Evolutionary conservation across 2,888 invertebrate genomes (phyloP).

Genomic region (Drosophila melanocephala): DNA sequence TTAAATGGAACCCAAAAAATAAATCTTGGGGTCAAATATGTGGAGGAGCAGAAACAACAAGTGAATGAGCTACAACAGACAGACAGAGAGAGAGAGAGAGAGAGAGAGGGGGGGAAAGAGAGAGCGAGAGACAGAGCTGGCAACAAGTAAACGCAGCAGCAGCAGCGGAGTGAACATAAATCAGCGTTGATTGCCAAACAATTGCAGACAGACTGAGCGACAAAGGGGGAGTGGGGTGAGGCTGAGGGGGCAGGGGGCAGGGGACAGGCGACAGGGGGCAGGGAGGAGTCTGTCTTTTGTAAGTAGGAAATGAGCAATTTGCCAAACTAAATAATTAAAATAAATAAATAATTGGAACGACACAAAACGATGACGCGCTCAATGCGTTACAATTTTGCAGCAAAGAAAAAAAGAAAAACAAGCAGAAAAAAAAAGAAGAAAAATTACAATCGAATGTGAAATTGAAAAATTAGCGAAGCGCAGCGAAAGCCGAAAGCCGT

Average conservation of each 20-base stretch:
- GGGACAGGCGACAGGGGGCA: neutral
- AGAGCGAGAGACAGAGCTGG: slow-evolving; percentile 4
- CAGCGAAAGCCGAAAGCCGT: slow-evolving; percentile 34
- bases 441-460: slow-evolving; percentile 34
- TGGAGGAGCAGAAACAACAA: slow-evolving; percentile 15
- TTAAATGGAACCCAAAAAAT: slow-evolving; percentile 18
- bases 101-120: neutral
- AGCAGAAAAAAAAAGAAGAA: slow-evolving; percentile 1
- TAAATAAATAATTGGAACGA: slow-evolving; percentile 53
- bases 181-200: slow-evolving; percentile 80
- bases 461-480: slow-evolving; percentile 54
- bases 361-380: slow-evolving; percentile 40
- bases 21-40: slow-evolving; percentile 27
- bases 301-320: slow-evolving; percentile 81
- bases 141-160: slow-evolving; percentile 35
- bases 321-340: slow-evolving; percentile 79
- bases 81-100: slow-evolving; percentile 15
- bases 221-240: neutral
- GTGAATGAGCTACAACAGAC: slow-evolving; percentile 12
- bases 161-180: slow-evolving; percentile 57
- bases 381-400: slow-evolving; percentile 35
- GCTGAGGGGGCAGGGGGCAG: neutral
- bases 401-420: slow-evolving; percentile 18
- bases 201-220: slow-evolving; percentile 40
- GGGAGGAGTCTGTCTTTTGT: slow-evolving; percentile 3